phyloP scores from a whole-genome alignment of 2,113 vertebrate species.

The Megalops atlanticus region DNA sequence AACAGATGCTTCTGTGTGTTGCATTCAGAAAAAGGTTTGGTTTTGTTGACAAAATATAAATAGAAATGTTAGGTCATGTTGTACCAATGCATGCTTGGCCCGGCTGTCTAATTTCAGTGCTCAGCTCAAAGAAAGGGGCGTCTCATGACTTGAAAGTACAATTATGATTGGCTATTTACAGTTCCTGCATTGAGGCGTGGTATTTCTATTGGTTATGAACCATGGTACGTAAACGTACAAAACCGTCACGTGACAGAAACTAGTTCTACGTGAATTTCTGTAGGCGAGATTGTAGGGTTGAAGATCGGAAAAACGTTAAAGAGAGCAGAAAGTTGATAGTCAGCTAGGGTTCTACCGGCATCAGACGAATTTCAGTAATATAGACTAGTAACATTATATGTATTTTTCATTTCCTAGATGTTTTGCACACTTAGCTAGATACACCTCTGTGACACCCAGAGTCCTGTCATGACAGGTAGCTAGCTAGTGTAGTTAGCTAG shows the following conservation, averaged over 20 bases:
- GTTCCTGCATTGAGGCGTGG: background rate
- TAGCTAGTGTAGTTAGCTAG: conserved; percentile 18
- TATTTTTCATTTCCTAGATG: background rate
- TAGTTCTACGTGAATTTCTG: background rate
- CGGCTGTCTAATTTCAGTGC: too few species aligned
- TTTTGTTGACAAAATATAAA: too few species aligned
- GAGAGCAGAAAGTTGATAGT: background rate
- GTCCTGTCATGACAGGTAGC: conserved; percentile 14
- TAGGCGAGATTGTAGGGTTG: background rate
- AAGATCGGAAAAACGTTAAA: background rate
- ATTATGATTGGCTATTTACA: background rate
- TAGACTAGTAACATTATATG: background rate
- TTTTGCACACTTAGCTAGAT: background rate
- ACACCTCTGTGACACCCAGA: background rate
- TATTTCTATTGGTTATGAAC: conserved; percentile 12
- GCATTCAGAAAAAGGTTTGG: too few species aligned
- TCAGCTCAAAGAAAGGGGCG: too few species aligned
- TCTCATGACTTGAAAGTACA: background rate
- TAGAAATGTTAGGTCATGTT: too few species aligned
- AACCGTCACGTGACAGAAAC: conserved; percentile 17
- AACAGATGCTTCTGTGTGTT: too few species aligned
- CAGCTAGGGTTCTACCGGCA: background rate
- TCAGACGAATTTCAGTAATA: background rate
- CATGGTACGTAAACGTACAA: background rate
- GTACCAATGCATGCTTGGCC: too few species aligned